Conservation (phyloP, 2,797 vertebrate species). For the Lycodopsis pacificus region DNA sequence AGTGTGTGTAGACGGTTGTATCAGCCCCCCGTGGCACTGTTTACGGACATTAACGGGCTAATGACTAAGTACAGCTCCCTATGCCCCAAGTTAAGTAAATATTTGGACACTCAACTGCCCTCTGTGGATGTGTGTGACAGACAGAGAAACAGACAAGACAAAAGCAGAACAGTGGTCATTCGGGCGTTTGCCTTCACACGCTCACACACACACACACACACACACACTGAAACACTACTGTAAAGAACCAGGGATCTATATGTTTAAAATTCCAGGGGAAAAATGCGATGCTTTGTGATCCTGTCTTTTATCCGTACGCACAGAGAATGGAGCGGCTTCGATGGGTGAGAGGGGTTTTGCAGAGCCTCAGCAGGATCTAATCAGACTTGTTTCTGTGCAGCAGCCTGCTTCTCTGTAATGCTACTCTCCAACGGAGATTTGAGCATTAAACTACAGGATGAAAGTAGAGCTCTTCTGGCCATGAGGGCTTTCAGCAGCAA, state of each 20-base stretch:
- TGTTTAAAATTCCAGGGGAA: constrained; percentile 47
- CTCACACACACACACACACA: not conserved
- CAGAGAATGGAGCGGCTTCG: constrained; percentile 7
- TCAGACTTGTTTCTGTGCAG: constrained; percentile 52
- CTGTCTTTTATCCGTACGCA: constrained; percentile 37
- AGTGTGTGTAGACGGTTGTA: constrained; percentile 72
- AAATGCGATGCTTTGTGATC: constrained; percentile 14
- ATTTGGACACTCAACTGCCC: constrained; percentile 79
- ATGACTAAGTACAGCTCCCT: constrained; percentile 77
- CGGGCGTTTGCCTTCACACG: constrained; percentile 40
- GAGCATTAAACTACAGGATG: constrained; percentile 60
- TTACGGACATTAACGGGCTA: constrained; percentile 83
- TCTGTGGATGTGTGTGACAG: constrained; percentile 64
- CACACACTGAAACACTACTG: constrained; percentile 16
- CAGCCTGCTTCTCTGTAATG: constrained; percentile 39
- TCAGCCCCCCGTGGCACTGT: constrained; percentile 78
- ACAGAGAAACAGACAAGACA: constrained; percentile 62
- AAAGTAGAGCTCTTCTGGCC: constrained; percentile 54
- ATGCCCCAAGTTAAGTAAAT: constrained; percentile 81
- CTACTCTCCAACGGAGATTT: constrained; percentile 64
- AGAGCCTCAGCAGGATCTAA: constrained; percentile 73
- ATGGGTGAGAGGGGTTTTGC: constrained; percentile 39
- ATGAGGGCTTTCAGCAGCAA: constrained; percentile 61
- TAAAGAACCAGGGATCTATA: constrained; percentile 46
- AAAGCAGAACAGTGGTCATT: constrained; percentile 53